phyloP scores from a whole-genome alignment of 2,113 vertebrate species.

The Phalacrocorax brasilianus region DNA sequence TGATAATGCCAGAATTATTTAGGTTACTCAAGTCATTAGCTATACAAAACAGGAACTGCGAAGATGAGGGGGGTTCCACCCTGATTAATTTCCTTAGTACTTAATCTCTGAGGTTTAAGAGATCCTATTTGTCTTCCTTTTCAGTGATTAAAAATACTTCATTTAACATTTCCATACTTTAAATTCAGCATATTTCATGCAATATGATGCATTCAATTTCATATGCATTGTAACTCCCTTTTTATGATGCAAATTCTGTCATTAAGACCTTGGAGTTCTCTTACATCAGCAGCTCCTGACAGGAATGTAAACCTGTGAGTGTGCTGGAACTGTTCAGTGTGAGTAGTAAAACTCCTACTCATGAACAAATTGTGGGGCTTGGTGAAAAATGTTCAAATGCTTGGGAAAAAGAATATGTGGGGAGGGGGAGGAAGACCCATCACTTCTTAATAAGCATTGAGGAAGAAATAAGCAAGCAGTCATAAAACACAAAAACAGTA shows the following conservation, averaged over 20 bases:
- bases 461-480: neutral
- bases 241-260: neutral
- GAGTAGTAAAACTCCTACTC: neutral
- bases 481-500: neutral
- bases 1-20: constrained; percentile 24
- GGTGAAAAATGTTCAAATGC: neutral
- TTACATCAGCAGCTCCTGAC: neutral
- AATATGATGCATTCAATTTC: neutral
- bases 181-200: constrained; percentile 20
- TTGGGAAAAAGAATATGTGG: neutral
- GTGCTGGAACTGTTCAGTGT: neutral
- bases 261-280: neutral
- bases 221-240: constrained; percentile 14
- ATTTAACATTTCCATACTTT: neutral
- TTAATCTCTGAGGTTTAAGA: constrained; percentile 28
- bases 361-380: neutral
- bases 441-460: neutral
- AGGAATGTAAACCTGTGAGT: constrained; percentile 13
- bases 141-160: neutral
- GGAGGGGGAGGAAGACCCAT: neutral
- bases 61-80: neutral
- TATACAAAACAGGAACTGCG: constrained; percentile 11
- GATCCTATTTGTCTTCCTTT: neutral
- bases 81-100: constrained; percentile 26
- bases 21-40: constrained; percentile 30